These are phyloP conservation scores for Loriculus beryllinus DNA, from an alignment of 2,797 vertebrate species.

Conservation along the genomic window DNA sequence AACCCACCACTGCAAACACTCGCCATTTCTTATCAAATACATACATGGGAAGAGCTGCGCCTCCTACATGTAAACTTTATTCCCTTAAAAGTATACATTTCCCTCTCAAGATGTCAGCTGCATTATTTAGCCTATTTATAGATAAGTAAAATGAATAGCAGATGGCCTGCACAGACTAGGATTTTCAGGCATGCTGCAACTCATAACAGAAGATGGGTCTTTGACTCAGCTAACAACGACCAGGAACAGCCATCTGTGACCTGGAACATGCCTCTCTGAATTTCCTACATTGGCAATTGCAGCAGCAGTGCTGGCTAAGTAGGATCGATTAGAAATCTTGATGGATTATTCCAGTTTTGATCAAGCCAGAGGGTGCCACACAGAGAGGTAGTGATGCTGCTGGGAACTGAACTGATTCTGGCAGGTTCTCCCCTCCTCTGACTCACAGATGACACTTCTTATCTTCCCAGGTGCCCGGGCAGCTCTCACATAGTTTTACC, in stretches of 20 bases:
- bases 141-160: conserved; percentile 28
- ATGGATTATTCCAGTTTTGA: conserved; percentile 3
- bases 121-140: conserved; percentile 51
- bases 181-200: not conserved
- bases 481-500: not conserved
- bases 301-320: not conserved
- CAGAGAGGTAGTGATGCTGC: accelerated
- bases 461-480: not conserved
- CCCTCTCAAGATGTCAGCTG: not conserved
- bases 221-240: not conserved
- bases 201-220: not conserved
- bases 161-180: not conserved
- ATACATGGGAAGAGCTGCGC: not conserved
- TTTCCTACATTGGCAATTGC: not conserved
- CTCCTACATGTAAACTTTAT: not conserved
- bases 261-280: not conserved
- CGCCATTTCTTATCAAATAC: not conserved
- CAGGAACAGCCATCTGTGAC: not conserved
- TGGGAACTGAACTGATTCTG: not conserved
- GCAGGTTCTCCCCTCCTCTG: not conserved
- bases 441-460: not conserved
- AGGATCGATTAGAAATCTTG: not conserved
- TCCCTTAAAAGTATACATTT: not conserved
- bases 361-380: not conserved
- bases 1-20: not conserved